These are phyloP conservation scores for Chymomyza costata DNA, from an alignment of 1,140 invertebrate species.

Conservation along the genomic window DNA sequence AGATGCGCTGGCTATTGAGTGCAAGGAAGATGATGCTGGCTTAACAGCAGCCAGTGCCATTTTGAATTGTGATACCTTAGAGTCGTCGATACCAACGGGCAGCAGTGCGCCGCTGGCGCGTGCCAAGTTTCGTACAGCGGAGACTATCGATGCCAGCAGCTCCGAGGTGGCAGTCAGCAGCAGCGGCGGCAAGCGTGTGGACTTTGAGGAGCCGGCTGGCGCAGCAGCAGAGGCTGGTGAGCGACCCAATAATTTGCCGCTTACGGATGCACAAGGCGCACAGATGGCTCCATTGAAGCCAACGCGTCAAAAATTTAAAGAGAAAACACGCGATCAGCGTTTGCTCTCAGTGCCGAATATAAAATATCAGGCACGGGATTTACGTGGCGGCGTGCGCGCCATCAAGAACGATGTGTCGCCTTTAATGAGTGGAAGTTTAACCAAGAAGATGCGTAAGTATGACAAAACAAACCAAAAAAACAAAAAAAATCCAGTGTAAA, in stretches of 20 bases:
- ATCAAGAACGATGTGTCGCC: constrained; percentile 68
- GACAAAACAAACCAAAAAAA: constrained; percentile 28
- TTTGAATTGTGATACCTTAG: constrained; percentile 34
- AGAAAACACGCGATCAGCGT: constrained; percentile 80
- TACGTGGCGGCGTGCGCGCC: constrained; percentile 33
- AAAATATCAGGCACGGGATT: constrained; percentile 77
- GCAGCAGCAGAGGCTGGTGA: constrained; percentile 25
- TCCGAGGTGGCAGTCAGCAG: constrained; percentile 3
- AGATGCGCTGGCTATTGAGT: constrained; percentile 39
- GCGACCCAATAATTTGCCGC: constrained; percentile 56
- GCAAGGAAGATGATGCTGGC: constrained; percentile 39
- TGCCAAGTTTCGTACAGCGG: constrained; percentile 33
- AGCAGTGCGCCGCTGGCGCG: no score
- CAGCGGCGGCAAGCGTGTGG: constrained; percentile 22
- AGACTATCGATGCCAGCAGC: constrained; percentile 27
- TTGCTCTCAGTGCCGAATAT: constrained; percentile 86
- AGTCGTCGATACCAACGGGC: no score
- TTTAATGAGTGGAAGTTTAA: constrained; percentile 83
- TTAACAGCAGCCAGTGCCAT: constrained; percentile 23
- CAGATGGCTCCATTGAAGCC: constrained; percentile 77
- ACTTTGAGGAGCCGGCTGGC: constrained; percentile 27
- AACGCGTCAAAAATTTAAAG: constrained; percentile 79
- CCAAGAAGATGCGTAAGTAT: constrained; percentile 92
- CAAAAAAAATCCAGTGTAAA: constrained; percentile 20
- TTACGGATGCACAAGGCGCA: constrained; percentile 23